Conservation (phyloP, 1,140 invertebrate species). For the Drosophila pallidifrons region DNA sequence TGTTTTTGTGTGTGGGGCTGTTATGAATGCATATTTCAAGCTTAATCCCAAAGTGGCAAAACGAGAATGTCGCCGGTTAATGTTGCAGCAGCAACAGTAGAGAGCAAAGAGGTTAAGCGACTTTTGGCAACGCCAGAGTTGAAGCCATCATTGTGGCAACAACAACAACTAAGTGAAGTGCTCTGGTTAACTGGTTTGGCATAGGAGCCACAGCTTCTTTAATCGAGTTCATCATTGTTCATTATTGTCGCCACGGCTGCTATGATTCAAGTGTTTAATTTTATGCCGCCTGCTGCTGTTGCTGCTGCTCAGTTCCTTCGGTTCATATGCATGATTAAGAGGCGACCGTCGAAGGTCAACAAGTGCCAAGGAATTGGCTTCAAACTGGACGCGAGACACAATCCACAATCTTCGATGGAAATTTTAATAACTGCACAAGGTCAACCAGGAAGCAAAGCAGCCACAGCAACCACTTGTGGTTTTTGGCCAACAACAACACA, state of each 20-base stretch:
- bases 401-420: slow-evolving; percentile 79
- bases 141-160: slow-evolving; percentile 18
- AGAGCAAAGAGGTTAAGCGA: slow-evolving; percentile 55
- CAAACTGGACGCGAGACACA: slow-evolving; percentile 62
- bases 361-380: slow-evolving; percentile 77
- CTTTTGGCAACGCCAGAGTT: slow-evolving; percentile 60
- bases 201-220: slow-evolving; percentile 55
- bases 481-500: slow-evolving; percentile 51
- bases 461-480: slow-evolving; percentile 45
- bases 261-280: slow-evolving; percentile 78
- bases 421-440: slow-evolving; percentile 79
- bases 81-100: slow-evolving; percentile 54
- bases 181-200: slow-evolving; percentile 78
- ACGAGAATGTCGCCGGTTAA: slow-evolving; percentile 76
- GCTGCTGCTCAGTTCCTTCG: slow-evolving; percentile 5
- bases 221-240: slow-evolving; percentile 82
- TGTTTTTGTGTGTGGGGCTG: slow-evolving; percentile 13
- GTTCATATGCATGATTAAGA: slow-evolving; percentile 69
- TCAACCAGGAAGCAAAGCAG: slow-evolving; percentile 67
- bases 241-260: slow-evolving; percentile 76
- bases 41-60: slow-evolving; percentile 82
- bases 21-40: slow-evolving; percentile 81
- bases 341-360: slow-evolving; percentile 70
- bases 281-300: slow-evolving; percentile 70
- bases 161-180: slow-evolving; percentile 49